Conservation (phyloP, 2,113 vertebrate genomes). For the Equus quagga region DNA sequence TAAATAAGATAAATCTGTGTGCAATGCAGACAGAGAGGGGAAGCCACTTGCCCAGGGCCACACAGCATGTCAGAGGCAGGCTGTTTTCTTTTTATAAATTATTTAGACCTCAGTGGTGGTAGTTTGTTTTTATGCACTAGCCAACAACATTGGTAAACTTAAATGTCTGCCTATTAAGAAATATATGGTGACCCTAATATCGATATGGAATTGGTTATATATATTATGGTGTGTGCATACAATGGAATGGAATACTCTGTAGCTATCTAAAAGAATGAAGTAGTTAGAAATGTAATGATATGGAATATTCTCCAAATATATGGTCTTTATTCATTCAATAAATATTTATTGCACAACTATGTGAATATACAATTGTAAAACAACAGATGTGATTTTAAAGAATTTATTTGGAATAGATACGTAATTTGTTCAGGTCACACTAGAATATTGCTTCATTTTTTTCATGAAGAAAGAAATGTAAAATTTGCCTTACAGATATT, state of each 20-base stretch:
- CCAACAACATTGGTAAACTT: neutral
- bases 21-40: neutral
- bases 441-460: neutral
- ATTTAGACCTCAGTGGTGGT: neutral
- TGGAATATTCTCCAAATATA: neutral
- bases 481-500: neutral
- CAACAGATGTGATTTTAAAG: neutral
- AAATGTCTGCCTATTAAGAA: constrained; percentile 1
- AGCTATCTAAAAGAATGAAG: constrained; percentile 19
- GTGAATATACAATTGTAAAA: neutral
- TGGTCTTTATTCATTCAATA: neutral
- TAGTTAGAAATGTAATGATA: neutral
- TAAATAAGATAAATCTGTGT: constrained; percentile 13
- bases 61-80: neutral
- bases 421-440: neutral
- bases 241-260: neutral
- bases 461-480: neutral
- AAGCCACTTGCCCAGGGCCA: too few relatives aligned
- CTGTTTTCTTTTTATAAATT: constrained; percentile 25
- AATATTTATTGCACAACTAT: neutral
- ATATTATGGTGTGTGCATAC: neutral
- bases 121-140: constrained; percentile 8
- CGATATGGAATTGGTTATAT: neutral
- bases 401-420: constrained; percentile 17
- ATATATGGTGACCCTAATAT: neutral